Base-by-base conservation (phyloP, 2,113 vertebrate genomes). In the Oxyura jamaicensis region DNA sequence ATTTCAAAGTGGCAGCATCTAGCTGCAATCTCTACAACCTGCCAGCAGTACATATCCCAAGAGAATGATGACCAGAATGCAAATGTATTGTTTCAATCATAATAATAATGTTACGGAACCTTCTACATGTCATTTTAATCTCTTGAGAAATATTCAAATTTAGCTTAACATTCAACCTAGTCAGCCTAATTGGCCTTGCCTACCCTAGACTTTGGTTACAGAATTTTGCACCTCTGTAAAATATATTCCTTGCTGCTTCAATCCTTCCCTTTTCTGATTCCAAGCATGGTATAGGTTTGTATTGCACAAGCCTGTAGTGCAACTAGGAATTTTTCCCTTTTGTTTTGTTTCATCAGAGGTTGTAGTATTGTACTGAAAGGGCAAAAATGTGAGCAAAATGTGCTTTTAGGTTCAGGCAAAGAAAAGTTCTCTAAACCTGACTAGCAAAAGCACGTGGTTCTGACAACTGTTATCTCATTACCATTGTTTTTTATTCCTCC, bases 11-110 rank as follows among this genome's bases (percentile, higher is more conserved):
- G 88, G 75, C 75, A 77, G 36, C 75, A 71, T 77, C 59, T 79
- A 88, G 65, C 60, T 95, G 79, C 76, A 78, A n/a, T 42, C 52
- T 53, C 59, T 75, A 41, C 31, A 65, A 69, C 36, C 55, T 71
- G 36, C 44, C 50, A 71, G 69, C 25, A 87, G 29, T 50, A 29
- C 23, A 7, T 50, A 73, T 89, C 87, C 67, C 93, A 74, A n/a
- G 80, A 59, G 86, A 83, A 77, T 2, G 0, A 35, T 19, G 3
- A 81, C 42, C 68, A 65, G 36, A 77, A 65, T 68, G 33, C 42
- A 86, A 91, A 83, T 67, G 15, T 6, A 22, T 20, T 75, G 63
- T 6, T 87, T 86, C 74, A 94, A 81, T 91, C 48, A 48, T 74
- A 50, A 77, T 44, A 53, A 74, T 50, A 75, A 74, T 52, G 39